Evolutionary conservation across 2,888 invertebrate genomes (phyloP), one percentile per base, ranked within the genome.

Genomic region (Timema podura): DNA sequence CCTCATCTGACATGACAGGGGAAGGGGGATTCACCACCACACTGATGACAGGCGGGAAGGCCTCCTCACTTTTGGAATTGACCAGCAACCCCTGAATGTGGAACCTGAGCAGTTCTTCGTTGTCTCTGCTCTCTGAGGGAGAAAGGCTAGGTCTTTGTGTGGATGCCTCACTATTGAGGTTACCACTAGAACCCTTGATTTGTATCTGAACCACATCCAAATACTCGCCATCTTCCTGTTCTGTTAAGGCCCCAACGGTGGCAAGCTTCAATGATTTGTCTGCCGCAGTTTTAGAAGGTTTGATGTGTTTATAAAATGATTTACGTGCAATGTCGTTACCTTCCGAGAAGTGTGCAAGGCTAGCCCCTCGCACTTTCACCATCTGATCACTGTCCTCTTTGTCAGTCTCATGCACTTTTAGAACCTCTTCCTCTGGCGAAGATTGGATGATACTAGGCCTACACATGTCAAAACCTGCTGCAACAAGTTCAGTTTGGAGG

Each of bases 241-340:
- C 70, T 67, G 64, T 64, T 67, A 69, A 51, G 64, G 69, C 68
- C 48, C 68, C 64, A 48, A 64, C 64, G 44, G 66, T 67, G 46
- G 51, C 45, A 44, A 49, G n/a, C 9, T 15, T 15, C 13, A 6
- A 15, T 13, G 61, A 66, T 59, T 68, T 65, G 44, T 59, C 51
- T 47, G 48, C 15, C 16, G 51, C 13, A 64, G 44, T 16, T 64
- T 61, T 68, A 30, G 64, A 45, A 47, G 68, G 44, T 45, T 67
- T 67, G 16, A 70, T 59, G 44, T 68, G 70, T 15, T 69, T 68
- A 48, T 73, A 73, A 78, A 92, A 91, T 5, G 92, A 92, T 78
- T 88, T 87, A 65, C 92, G 85, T 0, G 90, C 91, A 72, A 93
- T 93, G 79, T 93, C 93, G 79, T 87, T 92, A 30, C 92, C 92